phyloP scores from a whole-genome alignment of 2,113 vertebrate species.

The Emydocephalus ijimae region DNA sequence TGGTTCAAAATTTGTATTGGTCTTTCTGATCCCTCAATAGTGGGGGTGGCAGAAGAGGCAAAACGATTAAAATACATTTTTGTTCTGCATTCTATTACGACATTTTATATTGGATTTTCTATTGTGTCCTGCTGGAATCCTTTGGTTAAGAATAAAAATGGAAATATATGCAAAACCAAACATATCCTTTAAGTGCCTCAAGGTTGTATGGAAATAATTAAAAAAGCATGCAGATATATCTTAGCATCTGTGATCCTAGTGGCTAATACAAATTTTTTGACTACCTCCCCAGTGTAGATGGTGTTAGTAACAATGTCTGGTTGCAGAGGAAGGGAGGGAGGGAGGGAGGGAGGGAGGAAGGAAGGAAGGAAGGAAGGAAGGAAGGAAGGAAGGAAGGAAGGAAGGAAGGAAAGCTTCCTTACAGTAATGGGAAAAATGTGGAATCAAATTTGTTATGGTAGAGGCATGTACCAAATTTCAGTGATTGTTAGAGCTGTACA shows the following conservation, averaged over 20 bases:
- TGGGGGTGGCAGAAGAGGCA: background rate
- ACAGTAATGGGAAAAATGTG: background rate
- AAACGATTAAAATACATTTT: background rate
- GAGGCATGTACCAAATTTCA: background rate
- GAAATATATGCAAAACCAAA: background rate
- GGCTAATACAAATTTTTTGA: background rate
- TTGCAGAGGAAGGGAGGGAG: background rate
- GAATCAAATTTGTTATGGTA: background rate
- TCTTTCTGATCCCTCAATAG: background rate
- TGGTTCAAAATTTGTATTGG: background rate
- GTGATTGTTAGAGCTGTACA: background rate
- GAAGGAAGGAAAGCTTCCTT: background rate
- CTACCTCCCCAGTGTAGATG: background rate
- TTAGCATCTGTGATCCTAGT: background rate
- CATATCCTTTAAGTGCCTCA: background rate
- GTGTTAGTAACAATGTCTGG: background rate
- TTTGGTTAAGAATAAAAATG: background rate
- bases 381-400: background rate
- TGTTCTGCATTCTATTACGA: background rate
- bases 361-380: background rate
- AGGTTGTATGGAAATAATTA: background rate
- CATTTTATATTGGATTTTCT: background rate
- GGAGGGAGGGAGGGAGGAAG: background rate
- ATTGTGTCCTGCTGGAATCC: background rate
- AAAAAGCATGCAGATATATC: background rate